Evolutionary conservation across 2,797 vertebrate genomes (phyloP).

Genomic region (Nannoperca australis): DNA sequence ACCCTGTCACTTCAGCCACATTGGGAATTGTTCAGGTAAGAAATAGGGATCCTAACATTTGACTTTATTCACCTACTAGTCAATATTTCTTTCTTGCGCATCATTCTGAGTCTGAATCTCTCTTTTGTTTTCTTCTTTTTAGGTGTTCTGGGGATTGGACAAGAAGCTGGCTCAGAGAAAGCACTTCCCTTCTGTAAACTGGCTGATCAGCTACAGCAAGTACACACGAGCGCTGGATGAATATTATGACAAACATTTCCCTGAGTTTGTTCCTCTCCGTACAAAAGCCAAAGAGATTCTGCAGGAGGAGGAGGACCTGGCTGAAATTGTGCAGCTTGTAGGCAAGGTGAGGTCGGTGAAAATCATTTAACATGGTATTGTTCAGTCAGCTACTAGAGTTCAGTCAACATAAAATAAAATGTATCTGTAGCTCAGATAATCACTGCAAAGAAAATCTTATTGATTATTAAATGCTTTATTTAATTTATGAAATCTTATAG

Average conservation of each 20-base stretch:
- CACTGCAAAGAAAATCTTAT: neutral
- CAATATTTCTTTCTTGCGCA: neutral
- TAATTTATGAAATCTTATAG: slow-evolving; percentile 7
- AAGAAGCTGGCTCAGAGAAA: slow-evolving; percentile 99
- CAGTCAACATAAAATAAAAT: neutral
- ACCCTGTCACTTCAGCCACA: slow-evolving; percentile 98
- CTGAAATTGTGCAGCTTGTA: slow-evolving; percentile 98
- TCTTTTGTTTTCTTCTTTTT: neutral
- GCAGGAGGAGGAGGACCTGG: slow-evolving; percentile 98
- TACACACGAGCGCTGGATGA: slow-evolving; percentile 96
- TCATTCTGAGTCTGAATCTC: neutral
- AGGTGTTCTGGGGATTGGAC: slow-evolving; percentile 99
- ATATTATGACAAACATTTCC: slow-evolving; percentile 97
- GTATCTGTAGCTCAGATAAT: neutral
- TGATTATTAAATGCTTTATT: too few relatives aligned
- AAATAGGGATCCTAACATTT: neutral
- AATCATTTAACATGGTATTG: neutral
- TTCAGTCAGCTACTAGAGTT: neutral
- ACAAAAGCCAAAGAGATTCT: slow-evolving; percentile 98
- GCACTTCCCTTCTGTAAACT: slow-evolving; percentile 98
- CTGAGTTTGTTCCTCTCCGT: slow-evolving; percentile 96
- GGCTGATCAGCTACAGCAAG: slow-evolving; percentile 99
- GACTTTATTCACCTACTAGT: neutral
- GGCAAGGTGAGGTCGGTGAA: slow-evolving; percentile 89
- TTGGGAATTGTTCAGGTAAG: slow-evolving; percentile 97